These are phyloP conservation scores for Nasonia vitripennis DNA, from an alignment of 1,140 invertebrate genomes.

Conservation along the genomic window DNA sequence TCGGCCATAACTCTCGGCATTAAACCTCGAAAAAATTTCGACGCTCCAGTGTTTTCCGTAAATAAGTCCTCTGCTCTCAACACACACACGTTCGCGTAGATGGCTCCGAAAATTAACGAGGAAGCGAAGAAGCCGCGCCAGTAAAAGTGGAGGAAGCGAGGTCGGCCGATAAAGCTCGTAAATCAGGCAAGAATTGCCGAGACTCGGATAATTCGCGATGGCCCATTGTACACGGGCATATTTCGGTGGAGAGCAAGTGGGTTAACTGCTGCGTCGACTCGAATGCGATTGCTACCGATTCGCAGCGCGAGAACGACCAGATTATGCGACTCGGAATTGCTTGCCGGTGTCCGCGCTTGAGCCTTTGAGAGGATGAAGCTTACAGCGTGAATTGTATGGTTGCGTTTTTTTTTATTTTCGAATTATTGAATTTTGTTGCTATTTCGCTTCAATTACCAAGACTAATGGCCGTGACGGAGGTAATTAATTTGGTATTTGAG, in stretches of 20 bases:
- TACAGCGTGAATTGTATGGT: too few relatives aligned
- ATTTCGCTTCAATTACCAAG: too few relatives aligned
- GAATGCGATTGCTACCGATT: background rate
- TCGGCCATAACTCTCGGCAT: too few relatives aligned
- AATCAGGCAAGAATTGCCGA: conserved; percentile 5
- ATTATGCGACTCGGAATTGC: background rate
- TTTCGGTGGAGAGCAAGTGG: conserved; percentile 2
- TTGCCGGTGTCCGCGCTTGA: background rate
- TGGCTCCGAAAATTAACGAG: background rate
- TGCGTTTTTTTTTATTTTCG: too few relatives aligned
- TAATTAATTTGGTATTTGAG: too few relatives aligned
- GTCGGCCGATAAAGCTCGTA: conserved; percentile 23
- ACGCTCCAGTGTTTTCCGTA: background rate
- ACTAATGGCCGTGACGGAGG: too few relatives aligned
- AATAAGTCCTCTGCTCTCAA: background rate
- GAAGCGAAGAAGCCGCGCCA: background rate
- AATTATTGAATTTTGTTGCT: too few relatives aligned
- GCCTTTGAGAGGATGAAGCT: too few relatives aligned
- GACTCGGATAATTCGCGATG: background rate
- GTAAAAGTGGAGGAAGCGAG: background rate
- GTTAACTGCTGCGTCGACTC: conserved; percentile 8
- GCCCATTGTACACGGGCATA: background rate
- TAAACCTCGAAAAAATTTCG: too few relatives aligned
- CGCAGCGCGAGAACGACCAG: background rate
- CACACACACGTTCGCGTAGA: background rate